Evolutionary conservation across 2,797 vertebrate species (phyloP), one percentile per base, ranked within the genome.

Genomic region (Xenopus petersii): DNA sequence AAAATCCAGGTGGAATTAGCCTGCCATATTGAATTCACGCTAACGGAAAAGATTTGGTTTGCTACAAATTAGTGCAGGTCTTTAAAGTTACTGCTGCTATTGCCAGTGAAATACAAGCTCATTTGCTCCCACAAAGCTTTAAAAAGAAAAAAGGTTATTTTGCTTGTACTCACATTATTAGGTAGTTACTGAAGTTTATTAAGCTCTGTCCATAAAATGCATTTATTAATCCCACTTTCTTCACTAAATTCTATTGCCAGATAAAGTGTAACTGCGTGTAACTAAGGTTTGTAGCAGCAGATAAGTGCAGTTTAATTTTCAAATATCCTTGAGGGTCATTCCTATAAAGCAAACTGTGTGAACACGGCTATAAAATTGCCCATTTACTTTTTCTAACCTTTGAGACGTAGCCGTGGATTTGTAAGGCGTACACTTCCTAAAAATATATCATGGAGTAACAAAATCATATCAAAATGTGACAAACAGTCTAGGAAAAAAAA

Each of bases 211-310:
- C 15, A 64, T 75, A 64, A 56, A 75, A 17, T n/a, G 17, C 16
- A 13, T 68, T 69, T 69, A 69, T 68, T 55, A 75, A 17, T n/a
- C 49, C 9, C 17, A 11, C 26, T 49, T 36, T 55, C 30, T 56
- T 68, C 65, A 21, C 55, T 49, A 36, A 6, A 16, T 26, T 49
- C 15, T 64, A 75, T 55, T 69, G 46, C 15, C 33, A 12, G 12
- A 69, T 69, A 69, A 75, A 75, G 21, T 55, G 13, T 69, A 64
- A 7, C 30, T 16, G 33, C 24, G 10, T 12, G n/a, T 56, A 21
- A 42, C 6, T 63, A 63, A 46, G 2, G 12, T 15, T 11, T 26
- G 61, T 75, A 54, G 17, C 15, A 46, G 47, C 47, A 15, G 64
- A 46, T 42, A 67, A 62, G 24, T 60, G 47, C 5, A 51, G 12